Evolutionary conservation across 2,797 vertebrate genomes (phyloP).

Genomic region (Hypotaenidia okinawae): DNA sequence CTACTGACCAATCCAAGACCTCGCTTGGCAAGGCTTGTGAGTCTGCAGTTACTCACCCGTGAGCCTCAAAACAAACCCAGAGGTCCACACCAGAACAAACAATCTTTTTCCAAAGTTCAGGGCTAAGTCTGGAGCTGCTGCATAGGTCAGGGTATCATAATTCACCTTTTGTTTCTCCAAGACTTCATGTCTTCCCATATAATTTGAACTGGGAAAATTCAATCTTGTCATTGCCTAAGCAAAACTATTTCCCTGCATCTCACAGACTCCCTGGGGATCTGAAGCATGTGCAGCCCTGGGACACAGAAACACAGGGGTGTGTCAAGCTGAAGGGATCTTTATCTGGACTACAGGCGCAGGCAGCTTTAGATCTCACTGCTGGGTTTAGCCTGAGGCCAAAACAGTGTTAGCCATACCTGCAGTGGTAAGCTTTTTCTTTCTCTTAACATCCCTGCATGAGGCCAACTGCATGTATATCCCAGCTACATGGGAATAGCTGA

Average conservation of each 20-base stretch:
- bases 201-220: not conserved
- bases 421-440: not conserved
- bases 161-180: not conserved
- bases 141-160: not conserved
- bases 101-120: not conserved
- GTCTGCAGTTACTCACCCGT: not conserved
- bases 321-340: not conserved
- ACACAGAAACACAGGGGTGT: not conserved
- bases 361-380: accelerated
- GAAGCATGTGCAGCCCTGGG: not conserved
- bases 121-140: not conserved
- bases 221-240: not conserved
- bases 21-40: not conserved
- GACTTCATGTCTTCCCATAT: not conserved
- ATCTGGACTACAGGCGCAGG: not conserved
- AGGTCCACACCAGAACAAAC: not conserved
- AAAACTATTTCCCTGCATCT: not conserved
- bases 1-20: not conserved
- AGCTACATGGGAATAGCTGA: not conserved
- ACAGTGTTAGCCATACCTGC: accelerated
- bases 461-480: not conserved
- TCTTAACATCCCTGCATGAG: not conserved
- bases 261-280: not conserved
- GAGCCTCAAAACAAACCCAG: not conserved
- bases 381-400: not conserved